These are phyloP conservation scores for Drosophila ustulata DNA, from an alignment of 2,888 invertebrate species.

Conservation along the genomic window DNA sequence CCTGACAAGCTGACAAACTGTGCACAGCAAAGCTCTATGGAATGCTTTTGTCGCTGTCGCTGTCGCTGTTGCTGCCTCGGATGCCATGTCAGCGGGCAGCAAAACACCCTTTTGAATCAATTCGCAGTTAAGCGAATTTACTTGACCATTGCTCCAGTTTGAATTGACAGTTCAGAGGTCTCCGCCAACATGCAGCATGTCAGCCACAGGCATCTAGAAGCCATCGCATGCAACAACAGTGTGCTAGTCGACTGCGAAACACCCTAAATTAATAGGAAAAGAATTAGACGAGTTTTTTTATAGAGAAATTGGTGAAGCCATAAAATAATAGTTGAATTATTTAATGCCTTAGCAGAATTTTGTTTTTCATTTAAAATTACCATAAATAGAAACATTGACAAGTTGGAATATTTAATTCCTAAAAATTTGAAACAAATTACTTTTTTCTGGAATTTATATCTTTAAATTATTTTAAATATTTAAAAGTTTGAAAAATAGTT, in stretches of 20 bases:
- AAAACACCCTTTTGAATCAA: conserved; percentile 15
- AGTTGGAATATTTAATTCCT: no score
- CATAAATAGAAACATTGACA: no score
- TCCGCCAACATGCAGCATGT: conserved; percentile 3
- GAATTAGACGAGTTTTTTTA: no score
- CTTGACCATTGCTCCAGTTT: conserved; percentile 31
- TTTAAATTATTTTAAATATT: no score
- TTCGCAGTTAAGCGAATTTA: conserved; percentile 5
- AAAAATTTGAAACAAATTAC: no score
- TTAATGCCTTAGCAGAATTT: no score
- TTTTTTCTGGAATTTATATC: no score
- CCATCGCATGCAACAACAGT: no score
- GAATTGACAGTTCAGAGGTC: conserved; percentile 8
- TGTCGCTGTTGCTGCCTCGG: not conserved
- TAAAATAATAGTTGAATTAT: no score
- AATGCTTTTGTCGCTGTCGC: not conserved
- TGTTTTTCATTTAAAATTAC: no score
- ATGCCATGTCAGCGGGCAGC: conserved; percentile 7
- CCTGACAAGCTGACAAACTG: conserved; percentile 10
- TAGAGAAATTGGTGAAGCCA: no score
- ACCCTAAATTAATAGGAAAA: conserved; percentile 4
- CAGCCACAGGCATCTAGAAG: not conserved
- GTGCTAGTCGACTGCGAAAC: not conserved
- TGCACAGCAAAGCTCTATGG: conserved; percentile 5
- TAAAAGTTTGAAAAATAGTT: no score